Evolutionary conservation across 2,797 vertebrate genomes (phyloP).

Genomic region (Mus caroli): DNA sequence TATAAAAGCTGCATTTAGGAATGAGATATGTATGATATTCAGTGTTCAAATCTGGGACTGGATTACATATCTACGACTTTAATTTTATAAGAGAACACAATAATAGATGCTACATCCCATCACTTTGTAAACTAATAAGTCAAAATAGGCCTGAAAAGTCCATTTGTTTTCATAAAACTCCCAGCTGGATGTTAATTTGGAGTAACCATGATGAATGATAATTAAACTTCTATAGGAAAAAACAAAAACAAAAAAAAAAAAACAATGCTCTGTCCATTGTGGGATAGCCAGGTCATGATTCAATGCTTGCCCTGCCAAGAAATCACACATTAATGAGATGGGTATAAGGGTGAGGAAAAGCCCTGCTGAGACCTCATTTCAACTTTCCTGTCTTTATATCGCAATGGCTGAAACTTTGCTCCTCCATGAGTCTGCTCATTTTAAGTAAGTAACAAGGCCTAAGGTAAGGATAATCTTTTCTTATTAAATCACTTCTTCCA

Average conservation of each 20-base stretch:
- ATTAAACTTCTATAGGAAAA: constrained; percentile 81
- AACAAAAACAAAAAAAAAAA: constrained; percentile 75
- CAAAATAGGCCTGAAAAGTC: constrained; percentile 72
- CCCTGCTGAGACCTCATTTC: constrained; percentile 4
- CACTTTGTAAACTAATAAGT: constrained; percentile 79
- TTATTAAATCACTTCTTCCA: constrained; percentile 2
- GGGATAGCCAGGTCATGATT: constrained; percentile 40
- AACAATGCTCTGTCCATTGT: constrained; percentile 60
- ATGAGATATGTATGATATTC: not conserved
- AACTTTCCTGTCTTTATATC: not conserved
- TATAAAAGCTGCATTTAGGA: constrained; percentile 20
- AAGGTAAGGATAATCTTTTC: constrained; percentile 20
- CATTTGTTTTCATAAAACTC: constrained; percentile 82
- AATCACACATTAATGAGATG: not conserved
- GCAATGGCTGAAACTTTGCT: not conserved
- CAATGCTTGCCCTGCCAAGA: constrained; percentile 27
- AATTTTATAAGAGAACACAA: constrained; percentile 74
- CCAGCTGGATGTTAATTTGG: constrained; percentile 82
- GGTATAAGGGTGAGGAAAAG: not conserved
- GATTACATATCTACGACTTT: constrained; percentile 67
- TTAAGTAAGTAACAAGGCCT: not conserved
- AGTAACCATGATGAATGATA: constrained; percentile 80
- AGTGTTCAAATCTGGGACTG: not conserved
- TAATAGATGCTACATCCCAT: constrained; percentile 57
- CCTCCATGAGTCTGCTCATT: constrained; percentile 24